Evolutionary conservation across 1,140 invertebrate species (phyloP), one percentile per base, ranked within the genome.

Genomic region (Asbolus verrucosus): DNA sequence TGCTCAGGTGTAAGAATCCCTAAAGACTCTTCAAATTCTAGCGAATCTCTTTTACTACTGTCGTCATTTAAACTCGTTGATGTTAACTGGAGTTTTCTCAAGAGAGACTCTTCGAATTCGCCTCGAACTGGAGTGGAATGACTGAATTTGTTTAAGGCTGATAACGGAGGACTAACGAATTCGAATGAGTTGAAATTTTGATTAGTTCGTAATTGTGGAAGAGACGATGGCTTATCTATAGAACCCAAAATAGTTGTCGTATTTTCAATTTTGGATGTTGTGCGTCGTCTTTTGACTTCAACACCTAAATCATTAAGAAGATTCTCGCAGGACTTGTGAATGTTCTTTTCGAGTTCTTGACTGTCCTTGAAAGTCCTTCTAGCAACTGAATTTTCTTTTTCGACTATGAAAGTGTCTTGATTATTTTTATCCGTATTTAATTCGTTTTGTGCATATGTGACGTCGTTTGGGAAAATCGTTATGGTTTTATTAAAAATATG

Each of bases 1-100:
- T 94, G 92, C 83, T 93, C 92, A 0, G 92, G 92, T 3, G 92
- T 94, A 11, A 95, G 82, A 71, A 95, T 94, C 5, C 92, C 93
- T 67, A 94, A 82, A 73, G 94, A 92, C 79, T 94, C 90, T 75
- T 93, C 78, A 39, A 74, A 76, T 39, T 81, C 80, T 14, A 80
- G 65, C 1, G 79, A 80, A 67, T 80, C 77, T 13, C 80, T 46
- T 72, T 81, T 81, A 62, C 46, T 72, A n/a, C 30, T 46, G 4
- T 76, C 73, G 8, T 77, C 73, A 8, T 76, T 71, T 1, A 71
- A 30, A 30, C 67, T 62, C 27, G 50, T 59, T 16, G 60, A 61
- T 3, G 72, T 71, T 11, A 59, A 9, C 18, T 54, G 67, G 30
- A 65, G 66, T 65, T 68, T 68, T 14, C 41, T 38, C 18, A 38